phyloP scores from a whole-genome alignment of 23 tunicate genomes.

The Botrylloides violaceus region DNA sequence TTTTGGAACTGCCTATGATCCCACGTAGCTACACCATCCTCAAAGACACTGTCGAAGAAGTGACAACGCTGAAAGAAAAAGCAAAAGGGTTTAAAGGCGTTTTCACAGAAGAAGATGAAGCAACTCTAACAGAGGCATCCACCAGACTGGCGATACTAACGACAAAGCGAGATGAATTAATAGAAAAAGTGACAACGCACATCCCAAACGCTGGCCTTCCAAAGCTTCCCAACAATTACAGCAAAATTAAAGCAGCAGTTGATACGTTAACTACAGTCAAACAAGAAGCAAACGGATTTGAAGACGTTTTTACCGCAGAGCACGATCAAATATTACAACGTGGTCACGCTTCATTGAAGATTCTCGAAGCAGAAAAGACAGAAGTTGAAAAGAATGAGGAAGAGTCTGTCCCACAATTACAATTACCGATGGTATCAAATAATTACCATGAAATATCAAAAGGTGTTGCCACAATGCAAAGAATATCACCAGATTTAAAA shows the following conservation, averaged over 20 bases:
- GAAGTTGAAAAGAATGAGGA: not conserved
- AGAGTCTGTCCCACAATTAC: slow-evolving; percentile 5
- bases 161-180: slow-evolving; percentile 12
- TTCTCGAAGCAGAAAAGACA: slow-evolving; percentile 4
- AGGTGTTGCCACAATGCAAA: slow-evolving; percentile 7
- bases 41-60: not conserved
- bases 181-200: not conserved
- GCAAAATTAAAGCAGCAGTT: slow-evolving; percentile 10
- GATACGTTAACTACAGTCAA: not conserved
- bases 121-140: not conserved
- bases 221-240: not conserved
- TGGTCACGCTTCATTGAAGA: not conserved
- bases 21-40: slow-evolving; percentile 7
- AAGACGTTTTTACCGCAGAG: slow-evolving; percentile 9
- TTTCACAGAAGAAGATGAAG: slow-evolving; percentile 6
- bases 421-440: slow-evolving; percentile 12
- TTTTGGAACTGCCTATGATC: not conserved
- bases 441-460: not conserved
- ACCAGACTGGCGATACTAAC: not conserved
- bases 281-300: slow-evolving; percentile 22
- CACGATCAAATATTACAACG: slow-evolving; percentile 1
- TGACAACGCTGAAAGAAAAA: not conserved
- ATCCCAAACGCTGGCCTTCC: slow-evolving; percentile 5
- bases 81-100: slow-evolving; percentile 12
- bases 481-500: not conserved